These are phyloP conservation scores for Hypomecis punctinalis DNA, from an alignment of 2,888 invertebrate species.

Conservation along the genomic window DNA sequence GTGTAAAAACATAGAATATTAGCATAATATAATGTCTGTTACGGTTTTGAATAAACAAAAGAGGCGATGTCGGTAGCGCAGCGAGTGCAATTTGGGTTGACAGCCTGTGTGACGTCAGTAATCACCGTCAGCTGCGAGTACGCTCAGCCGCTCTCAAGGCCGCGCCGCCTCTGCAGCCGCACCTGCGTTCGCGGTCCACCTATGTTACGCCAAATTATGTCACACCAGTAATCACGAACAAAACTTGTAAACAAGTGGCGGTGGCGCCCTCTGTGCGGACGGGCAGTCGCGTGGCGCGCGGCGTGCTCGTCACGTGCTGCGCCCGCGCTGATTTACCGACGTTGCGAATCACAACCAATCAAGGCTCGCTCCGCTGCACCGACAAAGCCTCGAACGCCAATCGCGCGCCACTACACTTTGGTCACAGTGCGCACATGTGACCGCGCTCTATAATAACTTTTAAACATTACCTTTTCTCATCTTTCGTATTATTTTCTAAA, in stretches of 20 bases:
- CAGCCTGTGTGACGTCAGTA: constrained; percentile 2
- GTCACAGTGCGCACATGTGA: constrained; percentile 77
- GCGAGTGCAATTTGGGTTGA: neutral
- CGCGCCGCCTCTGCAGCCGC: constrained; percentile 8
- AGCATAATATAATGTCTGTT: neutral
- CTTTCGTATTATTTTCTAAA: constrained; percentile 31
- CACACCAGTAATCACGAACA: constrained; percentile 51
- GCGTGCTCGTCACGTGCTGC: constrained; percentile 66
- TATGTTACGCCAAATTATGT: constrained; percentile 70
- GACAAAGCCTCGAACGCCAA: constrained; percentile 58
- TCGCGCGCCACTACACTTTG: constrained; percentile 57
- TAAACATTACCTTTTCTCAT: constrained; percentile 37
- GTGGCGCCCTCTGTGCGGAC: constrained; percentile 62
- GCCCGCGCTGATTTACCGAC: constrained; percentile 59
- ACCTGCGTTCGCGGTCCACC: constrained; percentile 15
- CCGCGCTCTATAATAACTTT: constrained; percentile 51
- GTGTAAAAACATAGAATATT: too few species aligned
- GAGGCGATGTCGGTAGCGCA: neutral
- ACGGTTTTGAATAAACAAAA: neutral
- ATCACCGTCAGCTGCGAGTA: constrained; percentile 1
- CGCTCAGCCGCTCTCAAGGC: constrained; percentile 12
- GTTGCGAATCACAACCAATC: constrained; percentile 55
- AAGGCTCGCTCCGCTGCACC: constrained; percentile 48
- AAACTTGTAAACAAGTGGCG: constrained; percentile 63
- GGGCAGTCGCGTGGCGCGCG: constrained; percentile 47